Evolutionary conservation across 2,888 invertebrate species (phyloP), one percentile per base, ranked within the genome.

Genomic region (Caenorhabditis sulstoni): DNA sequence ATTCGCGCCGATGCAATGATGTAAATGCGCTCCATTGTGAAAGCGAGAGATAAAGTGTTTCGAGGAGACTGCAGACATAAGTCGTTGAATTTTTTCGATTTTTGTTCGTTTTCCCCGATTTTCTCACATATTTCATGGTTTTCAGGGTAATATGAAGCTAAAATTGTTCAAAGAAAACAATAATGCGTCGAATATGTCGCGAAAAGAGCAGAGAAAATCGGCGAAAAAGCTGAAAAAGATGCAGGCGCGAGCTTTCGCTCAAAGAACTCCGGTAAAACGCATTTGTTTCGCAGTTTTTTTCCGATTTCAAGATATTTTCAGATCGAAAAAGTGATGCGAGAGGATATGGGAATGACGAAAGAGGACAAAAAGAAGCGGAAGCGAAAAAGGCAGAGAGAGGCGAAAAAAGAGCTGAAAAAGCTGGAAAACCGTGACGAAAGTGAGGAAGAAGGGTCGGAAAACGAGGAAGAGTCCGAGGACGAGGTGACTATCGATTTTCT

Each of bases 141-240:
- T 68, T 20, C 70, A 70, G 70, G 55, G 70, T 62, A 62, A 45
- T 53, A 71, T 71, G 62, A 71, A 57, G 57, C n/a, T 71, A 16
- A 62, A 62, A 20, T 22, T 53, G 8, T 64, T 64, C 49, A 57
- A 71, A n/a, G 22, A 61, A 29, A 55, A 55, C 1, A 59, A 52
- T 2, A 35, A 61, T 35, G 47, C 37, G 3, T 1, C 57, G 8
- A n/a, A 44, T 64, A 71, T 79, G 52, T 79, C 83, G 7, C 44
- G 85, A 22, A 85, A 85, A 70, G 78, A 78, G 39, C 52, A 77
- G 14, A 22, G 85, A 53, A 85, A 82, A 59, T 71, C 81, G 14
- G 74, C 81, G 7, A 85, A 83, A 64, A 73, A 85, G 61, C 73
- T 85, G 59, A 83, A 83, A 61, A 85, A 85, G 45, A 70, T 85